Percentiles rank a stretch among this genome's conserved stretches.
Evolutionary conservation across 1,140 invertebrate species (phyloP).

Genomic region (Pygmarrhopalites habei): DNA sequence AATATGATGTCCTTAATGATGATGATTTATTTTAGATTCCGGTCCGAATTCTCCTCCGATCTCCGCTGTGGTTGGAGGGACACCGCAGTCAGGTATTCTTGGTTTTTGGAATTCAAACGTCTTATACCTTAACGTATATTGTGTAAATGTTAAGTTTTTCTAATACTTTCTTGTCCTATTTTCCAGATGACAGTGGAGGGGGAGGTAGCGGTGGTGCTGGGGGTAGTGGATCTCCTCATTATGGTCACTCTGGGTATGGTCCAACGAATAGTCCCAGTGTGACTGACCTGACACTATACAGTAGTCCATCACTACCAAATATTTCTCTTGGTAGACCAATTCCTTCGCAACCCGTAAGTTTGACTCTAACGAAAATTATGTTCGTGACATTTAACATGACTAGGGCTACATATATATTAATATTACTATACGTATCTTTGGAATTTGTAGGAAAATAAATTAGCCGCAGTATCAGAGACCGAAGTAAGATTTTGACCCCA

Average conservation of each 20-base stretch:
- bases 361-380: not conserved
- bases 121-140: too few relatives aligned
- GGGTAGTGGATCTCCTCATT: conserved; percentile 49
- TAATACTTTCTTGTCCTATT: too few relatives aligned
- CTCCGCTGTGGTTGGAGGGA: conserved; percentile 46
- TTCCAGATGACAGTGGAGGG: conserved; percentile 19
- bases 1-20: not conserved
- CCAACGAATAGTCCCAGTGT: conserved; percentile 47
- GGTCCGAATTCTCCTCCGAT: conserved; percentile 73
- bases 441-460: conserved; percentile 43
- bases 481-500: too few relatives aligned
- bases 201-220: conserved; percentile 43
- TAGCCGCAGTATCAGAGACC: conserved; percentile 64
- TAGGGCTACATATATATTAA: too few relatives aligned
- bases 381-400: not conserved
- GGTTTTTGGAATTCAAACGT: conserved; percentile 59
- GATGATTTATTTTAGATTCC: too few relatives aligned
- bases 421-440: too few relatives aligned
- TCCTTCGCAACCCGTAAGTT: conserved; percentile 42
- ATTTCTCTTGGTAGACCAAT: conserved; percentile 80
- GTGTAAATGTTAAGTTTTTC: too few relatives aligned
- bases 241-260: conserved; percentile 42
- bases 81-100: conserved; percentile 51
- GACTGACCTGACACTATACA: conserved; percentile 69
- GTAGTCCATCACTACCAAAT: conserved; percentile 91